Evolutionary conservation across 2,113 vertebrate species (phyloP), one percentile per base, ranked within the genome.

Genomic region (Potamarius usumacintae): DNA sequence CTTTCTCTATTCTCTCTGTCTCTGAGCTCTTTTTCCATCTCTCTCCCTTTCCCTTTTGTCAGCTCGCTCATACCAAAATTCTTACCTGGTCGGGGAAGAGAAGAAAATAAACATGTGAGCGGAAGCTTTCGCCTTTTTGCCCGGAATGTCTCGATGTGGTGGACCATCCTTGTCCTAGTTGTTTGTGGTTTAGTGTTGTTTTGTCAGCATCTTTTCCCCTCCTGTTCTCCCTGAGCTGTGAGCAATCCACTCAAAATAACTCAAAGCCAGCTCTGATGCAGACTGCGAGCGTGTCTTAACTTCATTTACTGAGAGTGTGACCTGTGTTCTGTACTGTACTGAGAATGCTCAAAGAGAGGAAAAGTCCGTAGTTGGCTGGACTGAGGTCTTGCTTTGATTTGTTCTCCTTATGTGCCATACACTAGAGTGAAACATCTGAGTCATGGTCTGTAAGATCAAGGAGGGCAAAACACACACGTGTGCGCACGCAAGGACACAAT

Each of bases 121-220:
- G 90, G 90, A 90, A 91, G 92, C 88, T 89, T 69, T 79, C 17
- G 88, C 92, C 91, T 92, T 93, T 92, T 93, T 92, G 91, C 93
- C 94, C 93, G 93, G 94, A 95, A 94, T 93, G 92, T 94, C 92
- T 92, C 93, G 94, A 91, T 92, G 91, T 95, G 92, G 90, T 71
- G 30, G 57, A 83, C 84, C 50, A 60, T 78, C 57, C 55, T 25
- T 88, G 60, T 58, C 88, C 67, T 89, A 77, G 63, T 72, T 84
- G 78, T 86, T 81, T 86, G 71, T 89, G 67, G 80, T 93, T 93
- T 91, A 87, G 92, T 94, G 91, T 85, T 84, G 77, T 90, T 91
- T 93, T 93, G 91, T 92, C 90, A 90, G 91, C 88, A 91, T 92
- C 88, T 92, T 89, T 90, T 82, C 65, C 58, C 53, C 42, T 69